Percentiles rank a stretch among this genome's conserved stretches.
Evolutionary conservation across 2,113 vertebrate species (phyloP).

Genomic region (human (Homo sapiens)): GRCh38 chr9:125700001-125700500

Average conservation of each 20-base stretch:
- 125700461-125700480: conserved; percentile 50
- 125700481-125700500: conserved; percentile 49
- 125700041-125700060: neutral
- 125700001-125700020: neutral
- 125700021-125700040: neutral
- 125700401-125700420: neutral
- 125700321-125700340: conserved; percentile 15
- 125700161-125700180: neutral
- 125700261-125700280: conserved; percentile 31
- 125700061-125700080: neutral
- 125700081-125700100: neutral
- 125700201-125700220: conserved; percentile 21
- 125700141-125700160: neutral
- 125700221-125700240: conserved; percentile 47
- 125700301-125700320: conserved; percentile 18
- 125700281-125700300: conserved; percentile 46
- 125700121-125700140: neutral
- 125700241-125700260: conserved; percentile 50
- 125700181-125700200: conserved; percentile 23
- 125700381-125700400: conserved; percentile 51
- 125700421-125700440: conserved; percentile 28
- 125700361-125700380: conserved; percentile 41
- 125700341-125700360: conserved; percentile 42
- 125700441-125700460: conserved; percentile 13
- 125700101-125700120: neutral